Evolutionary conservation across 2,113 vertebrate species (phyloP).

Genomic region (Myiopsitta monachus): DNA sequence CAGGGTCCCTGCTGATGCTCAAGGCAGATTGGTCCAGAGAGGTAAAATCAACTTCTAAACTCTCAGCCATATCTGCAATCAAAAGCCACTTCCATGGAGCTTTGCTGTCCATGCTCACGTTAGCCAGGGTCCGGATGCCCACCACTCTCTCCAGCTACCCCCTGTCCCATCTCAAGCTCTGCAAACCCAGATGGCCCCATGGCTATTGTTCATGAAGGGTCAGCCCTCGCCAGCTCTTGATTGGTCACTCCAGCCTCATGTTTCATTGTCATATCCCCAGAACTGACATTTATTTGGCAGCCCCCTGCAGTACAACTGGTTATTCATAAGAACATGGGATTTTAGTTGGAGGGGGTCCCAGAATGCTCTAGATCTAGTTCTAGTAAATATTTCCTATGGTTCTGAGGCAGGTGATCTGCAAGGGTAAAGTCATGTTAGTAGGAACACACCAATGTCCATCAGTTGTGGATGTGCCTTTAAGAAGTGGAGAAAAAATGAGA

Average conservation of each 20-base stretch:
- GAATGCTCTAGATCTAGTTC: neutral
- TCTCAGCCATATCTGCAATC: neutral
- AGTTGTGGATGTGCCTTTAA: neutral
- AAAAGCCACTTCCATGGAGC: neutral
- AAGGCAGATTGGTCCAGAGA: neutral
- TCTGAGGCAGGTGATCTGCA: neutral
- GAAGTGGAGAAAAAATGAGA: neutral
- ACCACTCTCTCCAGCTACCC: neutral
- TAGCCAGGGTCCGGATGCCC: neutral
- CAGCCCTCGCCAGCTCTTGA: neutral
- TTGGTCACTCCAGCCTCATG: neutral
- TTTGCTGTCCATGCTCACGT: neutral
- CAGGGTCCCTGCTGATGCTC: neutral
- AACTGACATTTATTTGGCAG: neutral
- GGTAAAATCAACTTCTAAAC: neutral
- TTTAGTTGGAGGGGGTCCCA: neutral
- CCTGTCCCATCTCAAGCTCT: neutral
- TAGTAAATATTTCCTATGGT: neutral
- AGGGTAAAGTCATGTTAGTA: neutral
- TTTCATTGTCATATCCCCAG: neutral
- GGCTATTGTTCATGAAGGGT: neutral
- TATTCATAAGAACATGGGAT: neutral
- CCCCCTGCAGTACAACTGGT: neutral
- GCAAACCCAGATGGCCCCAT: accelerated
- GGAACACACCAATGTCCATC: neutral